Base-by-base conservation (phyloP, 2,888 invertebrate species). In the Electrophaes corylata region DNA sequence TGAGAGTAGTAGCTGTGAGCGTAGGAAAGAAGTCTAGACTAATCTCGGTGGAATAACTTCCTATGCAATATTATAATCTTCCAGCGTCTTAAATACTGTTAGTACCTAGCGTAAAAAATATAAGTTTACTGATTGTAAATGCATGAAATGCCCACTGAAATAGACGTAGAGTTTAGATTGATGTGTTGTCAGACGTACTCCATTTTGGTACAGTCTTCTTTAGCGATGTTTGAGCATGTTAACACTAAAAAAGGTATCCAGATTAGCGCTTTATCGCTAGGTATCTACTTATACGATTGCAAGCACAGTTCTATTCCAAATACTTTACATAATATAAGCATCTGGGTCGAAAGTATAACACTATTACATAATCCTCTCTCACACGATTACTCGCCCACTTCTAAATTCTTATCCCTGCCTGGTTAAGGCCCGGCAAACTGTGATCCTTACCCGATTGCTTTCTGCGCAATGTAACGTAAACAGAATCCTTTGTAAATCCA, bases 361-460 rank as follows among this genome's bases (percentile, higher is more conserved):
- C 49, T 56, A 45, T 35, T 37, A 8, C 44, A 19, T 39, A 56
- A 56, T 45, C 56, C 56, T 10, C 39, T 10, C 20, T 45, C 8
- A 16, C 51, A 19, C 37, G 31, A 55, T 37, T 45, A 29, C 43
- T 31, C 49, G 35, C 44, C 49, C 44, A 48, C 49, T 23, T 14
- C 48, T 5, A 19, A 16, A 29, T 45, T 31, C 44, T 37, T 37
- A 48, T 43, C 55, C 35, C 14, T 29, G 26, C 35, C 35, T 31
- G 41, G 23, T 16, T 43, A 40, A 55, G 3, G n/a, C 29, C 48
- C 11, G 35, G 44, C 31, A 18, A 39, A 29, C 49, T 37, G 31
- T 35, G 44, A 49, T 16, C 44, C 44, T 20, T 31, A 39, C 29
- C 37, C 55, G 44, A 56, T 56, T 56, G 44, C 37, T 43, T 55